Conservation (phyloP, 2,888 invertebrate genomes). For the Seira sanloemensis region DNA sequence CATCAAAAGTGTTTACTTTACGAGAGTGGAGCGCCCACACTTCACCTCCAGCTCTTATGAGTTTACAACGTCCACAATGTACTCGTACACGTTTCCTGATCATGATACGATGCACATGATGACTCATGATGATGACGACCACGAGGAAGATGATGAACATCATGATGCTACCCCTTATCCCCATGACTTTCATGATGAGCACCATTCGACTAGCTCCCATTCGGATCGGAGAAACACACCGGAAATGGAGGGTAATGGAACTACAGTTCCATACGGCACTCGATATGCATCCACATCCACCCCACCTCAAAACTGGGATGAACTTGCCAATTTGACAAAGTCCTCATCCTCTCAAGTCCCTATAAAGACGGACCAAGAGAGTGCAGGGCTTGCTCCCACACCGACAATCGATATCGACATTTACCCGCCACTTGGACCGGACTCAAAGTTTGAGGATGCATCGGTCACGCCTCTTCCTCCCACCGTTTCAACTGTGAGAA, state of each 20-base stretch:
- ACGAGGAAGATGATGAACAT: slow-evolving; percentile 8
- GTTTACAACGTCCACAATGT: slow-evolving; percentile 65
- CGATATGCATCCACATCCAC: slow-evolving; percentile 32
- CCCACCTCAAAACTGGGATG: slow-evolving; percentile 63
- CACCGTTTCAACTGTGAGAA: too few relatives aligned
- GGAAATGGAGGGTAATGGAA: slow-evolving; percentile 21
- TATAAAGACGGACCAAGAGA: slow-evolving; percentile 43
- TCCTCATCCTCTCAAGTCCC: slow-evolving; percentile 47
- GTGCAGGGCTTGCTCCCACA: slow-evolving; percentile 52
- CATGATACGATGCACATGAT: slow-evolving; percentile 45
- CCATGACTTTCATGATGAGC: background rate
- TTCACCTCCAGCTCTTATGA: slow-evolving; percentile 69
- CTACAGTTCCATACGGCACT: slow-evolving; percentile 29
- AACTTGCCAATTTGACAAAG: slow-evolving; percentile 49
- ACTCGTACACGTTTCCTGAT: slow-evolving; percentile 60
- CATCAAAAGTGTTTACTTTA: slow-evolving; percentile 65
- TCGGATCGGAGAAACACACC: slow-evolving; percentile 28
- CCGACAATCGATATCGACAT: slow-evolving; percentile 66
- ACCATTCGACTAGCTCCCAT: background rate
- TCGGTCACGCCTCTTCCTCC: background rate
- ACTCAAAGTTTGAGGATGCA: background rate
- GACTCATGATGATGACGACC: slow-evolving; percentile 38
- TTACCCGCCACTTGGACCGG: slow-evolving; percentile 41
- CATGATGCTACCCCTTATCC: background rate
- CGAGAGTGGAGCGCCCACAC: slow-evolving; percentile 68